Base-by-base conservation (phyloP, 2,888 invertebrate genomes). In the Xestoiulus laeticollis region DNA sequence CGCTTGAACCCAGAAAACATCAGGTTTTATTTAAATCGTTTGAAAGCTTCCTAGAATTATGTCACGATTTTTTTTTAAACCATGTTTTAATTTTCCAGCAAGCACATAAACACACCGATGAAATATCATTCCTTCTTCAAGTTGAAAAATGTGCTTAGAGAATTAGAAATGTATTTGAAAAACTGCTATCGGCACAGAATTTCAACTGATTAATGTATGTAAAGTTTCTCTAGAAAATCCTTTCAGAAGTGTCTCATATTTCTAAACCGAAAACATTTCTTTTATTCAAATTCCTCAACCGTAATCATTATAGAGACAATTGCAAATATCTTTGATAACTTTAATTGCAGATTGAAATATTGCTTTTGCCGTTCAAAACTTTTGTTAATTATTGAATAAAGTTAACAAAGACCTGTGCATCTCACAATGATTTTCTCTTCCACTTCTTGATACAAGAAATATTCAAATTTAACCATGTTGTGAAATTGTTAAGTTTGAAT, bases 401-500 rank as follows among this genome's bases (percentile, higher is more conserved):
- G 68, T 68, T 68, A 68, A 26, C 53, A 38, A 38, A 38, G 38
- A 38, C 26, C 12, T 26, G 68, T 12, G 26, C 68, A 68, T 12
- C 26, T 26, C 6, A 26, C 12, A 6, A 26, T 26, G 26, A 26
- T 26, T 68, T 26, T 22, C n/a, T 59, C 48, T 68, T 68, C 26
- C 68, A 68, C 68, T 68, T 68, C 10, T 68, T 26, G 68, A 5
- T 26, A 68, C 26, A 68, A 26, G 26, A n/a, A 26, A 26, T n/a
- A 68, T 68, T 68, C n/a, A 1, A 68, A 26, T 68, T 68, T 26
- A 68, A 26, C 26, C 68, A n/a, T 68, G 68, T 26, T 68, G 26
- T 68, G 12, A 68, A 26, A 68, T 68, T 26, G 68, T 68, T 68
- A 68, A 68, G 68, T 68, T 68, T 68, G 68, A 68, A 68, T 26